Percentiles rank a stretch among this genome's conserved stretches.
Evolutionary conservation across 2,113 vertebrate species (phyloP).

Genomic region (Oriolus oriolus): DNA sequence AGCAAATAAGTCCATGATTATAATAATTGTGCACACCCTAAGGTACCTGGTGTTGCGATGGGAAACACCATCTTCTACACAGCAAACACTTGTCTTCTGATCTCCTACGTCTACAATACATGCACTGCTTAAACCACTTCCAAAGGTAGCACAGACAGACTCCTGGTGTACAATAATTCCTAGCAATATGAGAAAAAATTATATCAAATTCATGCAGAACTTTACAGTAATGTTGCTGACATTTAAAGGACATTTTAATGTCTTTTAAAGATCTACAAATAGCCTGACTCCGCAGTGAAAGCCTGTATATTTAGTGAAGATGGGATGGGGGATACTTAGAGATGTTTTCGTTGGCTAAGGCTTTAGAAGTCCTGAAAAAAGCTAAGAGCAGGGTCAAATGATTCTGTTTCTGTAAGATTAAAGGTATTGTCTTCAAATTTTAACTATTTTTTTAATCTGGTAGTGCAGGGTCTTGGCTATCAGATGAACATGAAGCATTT

Average conservation of each 20-base stretch:
- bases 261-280: neutral
- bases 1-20: neutral
- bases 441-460: neutral
- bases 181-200: conserved; percentile 11
- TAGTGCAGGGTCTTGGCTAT: neutral
- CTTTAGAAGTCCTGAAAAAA: neutral
- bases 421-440: neutral
- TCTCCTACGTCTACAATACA: conserved; percentile 96
- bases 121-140: conserved; percentile 92
- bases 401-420: neutral
- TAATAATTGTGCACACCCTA: neutral
- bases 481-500: neutral
- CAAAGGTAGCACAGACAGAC: conserved; percentile 93
- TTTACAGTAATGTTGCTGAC: neutral
- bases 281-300: neutral
- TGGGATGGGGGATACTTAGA: accelerated
- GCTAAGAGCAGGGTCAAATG: neutral
- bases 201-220: neutral
- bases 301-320: neutral
- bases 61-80: conserved; percentile 96
- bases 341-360: neutral
- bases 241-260: neutral
- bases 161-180: conserved; percentile 96
- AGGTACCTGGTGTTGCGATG: conserved; percentile 91
- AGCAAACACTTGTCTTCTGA: conserved; percentile 96